Evolutionary conservation across 1,140 invertebrate species (phyloP).

Genomic region (Calephelis virginiensis): DNA sequence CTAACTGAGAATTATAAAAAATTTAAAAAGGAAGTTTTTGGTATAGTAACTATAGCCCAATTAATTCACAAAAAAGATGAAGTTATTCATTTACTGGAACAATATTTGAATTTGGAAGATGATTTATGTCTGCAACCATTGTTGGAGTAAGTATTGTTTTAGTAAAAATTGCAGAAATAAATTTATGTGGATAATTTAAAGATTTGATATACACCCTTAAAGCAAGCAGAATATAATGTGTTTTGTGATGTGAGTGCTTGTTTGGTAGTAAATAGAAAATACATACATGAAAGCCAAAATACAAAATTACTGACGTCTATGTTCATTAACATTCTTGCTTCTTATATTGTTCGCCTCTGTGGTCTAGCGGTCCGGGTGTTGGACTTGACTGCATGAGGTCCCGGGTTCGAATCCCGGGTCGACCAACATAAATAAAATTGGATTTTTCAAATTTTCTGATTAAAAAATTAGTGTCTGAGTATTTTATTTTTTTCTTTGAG

Average conservation of each 20-base stretch:
- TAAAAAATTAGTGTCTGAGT: no score
- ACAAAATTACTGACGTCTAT: no score
- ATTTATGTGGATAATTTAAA: not conserved
- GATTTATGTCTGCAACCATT: conserved; percentile 87
- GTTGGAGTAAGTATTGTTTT: conserved; percentile 85
- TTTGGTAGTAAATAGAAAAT: not conserved
- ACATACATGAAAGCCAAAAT: not conserved
- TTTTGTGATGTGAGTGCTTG: no score
- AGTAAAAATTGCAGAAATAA: not conserved
- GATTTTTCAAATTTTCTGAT: no score
- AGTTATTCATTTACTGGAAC: conserved; percentile 84
- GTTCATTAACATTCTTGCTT: no score
- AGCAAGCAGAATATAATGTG: not conserved
- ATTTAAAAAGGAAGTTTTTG: conserved; percentile 85
- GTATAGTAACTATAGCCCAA: conserved; percentile 88
- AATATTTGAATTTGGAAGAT: conserved; percentile 85
- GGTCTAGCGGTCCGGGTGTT: no score
- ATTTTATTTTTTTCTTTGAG: no score
- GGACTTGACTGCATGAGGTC: no score
- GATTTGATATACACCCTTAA: not conserved
- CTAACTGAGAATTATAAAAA: conserved; percentile 88
- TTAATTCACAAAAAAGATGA: conserved; percentile 88
- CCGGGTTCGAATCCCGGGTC: no score
- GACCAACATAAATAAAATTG: no score
- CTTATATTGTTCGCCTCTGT: no score